Conservation (phyloP, 2,888 invertebrate genomes). For the Thera britannica region DNA sequence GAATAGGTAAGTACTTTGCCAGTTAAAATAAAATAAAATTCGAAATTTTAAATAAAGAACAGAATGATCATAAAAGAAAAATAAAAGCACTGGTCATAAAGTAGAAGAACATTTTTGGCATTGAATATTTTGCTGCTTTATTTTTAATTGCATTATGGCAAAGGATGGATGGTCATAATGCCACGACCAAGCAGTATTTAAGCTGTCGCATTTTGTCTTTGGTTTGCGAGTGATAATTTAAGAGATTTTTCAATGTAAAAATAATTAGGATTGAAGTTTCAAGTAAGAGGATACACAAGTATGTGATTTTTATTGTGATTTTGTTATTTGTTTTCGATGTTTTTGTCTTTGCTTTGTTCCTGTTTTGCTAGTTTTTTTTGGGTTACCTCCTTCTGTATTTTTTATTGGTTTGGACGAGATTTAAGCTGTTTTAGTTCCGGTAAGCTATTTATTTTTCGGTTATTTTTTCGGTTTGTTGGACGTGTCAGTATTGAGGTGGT, state of each 20-base stretch:
- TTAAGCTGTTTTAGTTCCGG: slow-evolving; percentile 51
- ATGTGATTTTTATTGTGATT: slow-evolving; percentile 57
- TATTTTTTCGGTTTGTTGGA: slow-evolving; percentile 29
- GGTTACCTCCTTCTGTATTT: slow-evolving; percentile 46
- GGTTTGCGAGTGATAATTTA: slow-evolving; percentile 69
- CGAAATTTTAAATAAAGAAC: slow-evolving; percentile 34
- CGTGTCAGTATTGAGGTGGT: slow-evolving; percentile 49
- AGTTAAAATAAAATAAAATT: slow-evolving; percentile 21
- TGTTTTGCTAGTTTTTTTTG: slow-evolving; percentile 57
- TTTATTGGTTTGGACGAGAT: slow-evolving; percentile 48
- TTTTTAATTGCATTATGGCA: slow-evolving; percentile 64
- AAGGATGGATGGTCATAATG: slow-evolving; percentile 35
- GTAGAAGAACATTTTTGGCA: slow-evolving; percentile 57
- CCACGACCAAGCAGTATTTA: slow-evolving; percentile 44
- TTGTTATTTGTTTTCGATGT: slow-evolving; percentile 44
- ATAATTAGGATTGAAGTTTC: slow-evolving; percentile 39
- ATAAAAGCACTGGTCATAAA: slow-evolving; percentile 47
- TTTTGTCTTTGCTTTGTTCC: slow-evolving; percentile 64
- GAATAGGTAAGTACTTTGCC: slow-evolving; percentile 69
- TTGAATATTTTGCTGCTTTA: slow-evolving; percentile 79
- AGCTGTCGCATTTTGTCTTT: slow-evolving; percentile 76
- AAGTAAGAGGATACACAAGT: slow-evolving; percentile 77
- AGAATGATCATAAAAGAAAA: slow-evolving; percentile 39
- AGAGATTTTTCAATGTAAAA: slow-evolving; percentile 33
- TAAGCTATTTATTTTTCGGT: slow-evolving; percentile 49